phyloP scores from a whole-genome alignment of 2,113 vertebrate species.

The Vombatus ursinus region DNA sequence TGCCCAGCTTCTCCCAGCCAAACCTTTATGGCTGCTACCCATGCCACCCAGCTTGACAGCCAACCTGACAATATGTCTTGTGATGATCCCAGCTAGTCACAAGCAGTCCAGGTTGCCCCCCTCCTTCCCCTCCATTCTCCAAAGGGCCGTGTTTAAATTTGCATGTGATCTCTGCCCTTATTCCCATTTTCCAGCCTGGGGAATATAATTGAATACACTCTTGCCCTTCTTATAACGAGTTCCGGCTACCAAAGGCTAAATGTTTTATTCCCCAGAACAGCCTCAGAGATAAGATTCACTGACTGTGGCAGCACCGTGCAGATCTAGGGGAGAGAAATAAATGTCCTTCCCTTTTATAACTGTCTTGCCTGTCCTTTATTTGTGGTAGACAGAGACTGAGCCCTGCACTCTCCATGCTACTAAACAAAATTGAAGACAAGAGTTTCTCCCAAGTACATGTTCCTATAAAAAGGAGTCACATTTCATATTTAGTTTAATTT shows the following conservation, averaged over 20 bases:
- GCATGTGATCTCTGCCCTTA: slow-evolving; percentile 34
- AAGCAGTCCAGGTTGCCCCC: not conserved
- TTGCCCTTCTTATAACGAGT: slow-evolving; percentile 69
- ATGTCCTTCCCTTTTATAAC: slow-evolving; percentile 76
- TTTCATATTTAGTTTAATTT: not conserved
- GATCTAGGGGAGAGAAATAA: slow-evolving; percentile 75
- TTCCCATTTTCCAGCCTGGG: slow-evolving; percentile 29
- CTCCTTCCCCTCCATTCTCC: not conserved
- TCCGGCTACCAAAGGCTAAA: slow-evolving; percentile 78
- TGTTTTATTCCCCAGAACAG: slow-evolving; percentile 79
- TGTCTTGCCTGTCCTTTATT: slow-evolving; percentile 78
- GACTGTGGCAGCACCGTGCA: slow-evolving; percentile 57
- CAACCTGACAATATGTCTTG: not conserved
- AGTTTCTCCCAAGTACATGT: slow-evolving; percentile 74
- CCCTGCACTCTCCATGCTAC: slow-evolving; percentile 75
- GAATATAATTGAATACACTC: slow-evolving; percentile 77
- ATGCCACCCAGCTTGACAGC: not conserved
- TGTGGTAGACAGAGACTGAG: slow-evolving; percentile 71
- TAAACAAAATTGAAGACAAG: slow-evolving; percentile 69
- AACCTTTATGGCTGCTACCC: not conserved
- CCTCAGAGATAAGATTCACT: slow-evolving; percentile 79
- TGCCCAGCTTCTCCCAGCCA: not conserved
- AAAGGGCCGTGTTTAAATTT: slow-evolving; percentile 46
- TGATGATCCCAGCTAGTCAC: not conserved
- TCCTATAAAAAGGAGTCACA: slow-evolving; percentile 71